Base-by-base conservation (phyloP, 2,797 vertebrate genomes). In the Pygocentrus nattereri region DNA sequence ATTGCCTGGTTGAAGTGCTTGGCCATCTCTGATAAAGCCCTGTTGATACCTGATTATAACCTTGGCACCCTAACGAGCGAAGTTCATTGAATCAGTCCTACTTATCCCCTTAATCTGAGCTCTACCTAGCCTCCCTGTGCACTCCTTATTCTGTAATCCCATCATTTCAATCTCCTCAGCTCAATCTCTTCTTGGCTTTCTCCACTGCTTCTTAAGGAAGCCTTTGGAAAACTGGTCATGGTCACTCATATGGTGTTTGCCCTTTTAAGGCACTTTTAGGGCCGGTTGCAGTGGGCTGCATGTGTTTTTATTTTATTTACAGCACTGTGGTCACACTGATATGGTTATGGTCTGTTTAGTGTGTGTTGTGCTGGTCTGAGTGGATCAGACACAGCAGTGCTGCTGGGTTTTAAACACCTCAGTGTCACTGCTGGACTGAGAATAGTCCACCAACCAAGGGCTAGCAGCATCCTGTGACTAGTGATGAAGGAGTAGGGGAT, bases 51-150 rank as follows among this genome's bases (percentile, higher is more conserved):
- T 70, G 5, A 82, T 91, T 86, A 90, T 89, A 87, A 65, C 81
- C 84, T 89, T 80, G 73, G 47, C 80, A 80, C 12, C 34, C 50
- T 88, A 82, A 87, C 76, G 30, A 88, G 81, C 64, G 72, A 25
- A 50, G 83, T 38, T 67, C 34, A 59, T 4, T 58, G 47, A 5
- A 54, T 70, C 82, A 27, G 30, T 64, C 52, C 23, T 11, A 62
- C 82, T 68, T 79, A 90, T 91, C 88, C 80, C 76, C 88, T 88
- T 92, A 92, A 90, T 88, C 52, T 56, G 70, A 74, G 73, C 44
- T 38, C n/a, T 31, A 34, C 61, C 65, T 49, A 67, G 47, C 61
- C 58, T 71, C 31, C 58, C 16, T 34, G 58, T 77, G 31, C 41
- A 21, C 15, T 64, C 21, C 65, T 83, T 68, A 50, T 58, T 84